Conservation (phyloP, 2,888 invertebrate genomes). For the Onchidella celtica region DNA sequence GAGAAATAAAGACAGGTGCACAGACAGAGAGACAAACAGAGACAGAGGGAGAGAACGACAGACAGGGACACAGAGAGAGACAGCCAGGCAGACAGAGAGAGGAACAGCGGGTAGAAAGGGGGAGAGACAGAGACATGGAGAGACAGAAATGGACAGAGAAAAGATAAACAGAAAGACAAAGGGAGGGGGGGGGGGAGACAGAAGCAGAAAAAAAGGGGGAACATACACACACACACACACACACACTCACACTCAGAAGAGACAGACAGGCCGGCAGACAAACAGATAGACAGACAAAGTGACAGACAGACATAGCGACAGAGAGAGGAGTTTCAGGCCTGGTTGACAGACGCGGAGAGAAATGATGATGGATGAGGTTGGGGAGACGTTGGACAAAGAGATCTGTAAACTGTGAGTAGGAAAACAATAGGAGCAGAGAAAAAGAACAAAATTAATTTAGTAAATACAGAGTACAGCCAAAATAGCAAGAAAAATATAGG, state of each 20-base stretch:
- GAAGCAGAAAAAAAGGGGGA: neutral
- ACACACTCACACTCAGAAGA: too few relatives aligned
- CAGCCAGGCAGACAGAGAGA: constrained; percentile 14
- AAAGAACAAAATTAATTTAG: neutral
- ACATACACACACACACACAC: too few relatives aligned
- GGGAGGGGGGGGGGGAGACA: neutral
- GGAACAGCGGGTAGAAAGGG: neutral
- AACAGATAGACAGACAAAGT: neutral
- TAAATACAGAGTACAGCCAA: neutral
- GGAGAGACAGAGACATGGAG: neutral
- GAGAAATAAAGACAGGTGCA: neutral
- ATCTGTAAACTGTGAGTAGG: too few relatives aligned
- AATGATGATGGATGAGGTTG: too few relatives aligned
- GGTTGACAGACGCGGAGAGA: too few relatives aligned
- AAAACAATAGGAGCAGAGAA: neutral
- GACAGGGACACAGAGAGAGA: constrained; percentile 4
- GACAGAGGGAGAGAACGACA: neutral
- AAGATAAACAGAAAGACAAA: neutral
- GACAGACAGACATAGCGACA: constrained; percentile 1
- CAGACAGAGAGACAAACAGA: constrained; percentile 15
- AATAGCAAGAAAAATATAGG: neutral
- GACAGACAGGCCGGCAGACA: neutral
- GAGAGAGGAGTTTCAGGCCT: neutral
- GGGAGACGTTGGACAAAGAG: too few relatives aligned
- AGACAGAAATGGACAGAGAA: neutral